Conservation (phyloP, 2,797 vertebrate genomes). For the Chelidonichthys spinosus region DNA sequence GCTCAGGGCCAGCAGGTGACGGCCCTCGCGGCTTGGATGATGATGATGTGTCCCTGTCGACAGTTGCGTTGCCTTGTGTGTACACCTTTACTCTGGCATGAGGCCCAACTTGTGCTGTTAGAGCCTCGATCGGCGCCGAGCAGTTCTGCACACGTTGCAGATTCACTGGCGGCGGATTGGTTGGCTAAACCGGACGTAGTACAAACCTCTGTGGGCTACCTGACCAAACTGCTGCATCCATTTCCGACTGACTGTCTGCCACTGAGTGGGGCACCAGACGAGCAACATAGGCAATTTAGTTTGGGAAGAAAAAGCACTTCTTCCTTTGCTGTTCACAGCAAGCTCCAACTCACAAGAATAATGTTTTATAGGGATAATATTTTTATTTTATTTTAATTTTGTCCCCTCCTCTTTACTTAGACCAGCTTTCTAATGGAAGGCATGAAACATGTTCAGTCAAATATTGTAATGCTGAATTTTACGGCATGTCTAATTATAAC, state of each 20-base stretch:
- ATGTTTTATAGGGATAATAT: neutral
- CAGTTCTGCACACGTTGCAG: conserved; percentile 5
- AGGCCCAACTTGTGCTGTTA: conserved; percentile 33
- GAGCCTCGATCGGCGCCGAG: conserved; percentile 14
- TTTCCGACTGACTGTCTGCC: conserved; percentile 35
- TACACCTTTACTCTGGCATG: conserved; percentile 23
- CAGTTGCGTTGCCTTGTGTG: conserved; percentile 39
- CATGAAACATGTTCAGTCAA: neutral
- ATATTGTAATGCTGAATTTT: neutral
- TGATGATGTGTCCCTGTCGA: conserved; percentile 46
- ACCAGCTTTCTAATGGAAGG: neutral
- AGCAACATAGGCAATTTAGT: conserved; percentile 45
- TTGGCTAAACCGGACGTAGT: conserved; percentile 30
- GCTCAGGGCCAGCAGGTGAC: conserved; percentile 39
- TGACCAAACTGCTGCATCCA: conserved; percentile 20
- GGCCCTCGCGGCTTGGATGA: conserved; percentile 37
- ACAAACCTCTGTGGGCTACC: conserved; percentile 15
- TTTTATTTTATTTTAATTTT: neutral
- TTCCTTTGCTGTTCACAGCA: too few species aligned
- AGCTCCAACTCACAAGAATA: too few species aligned
- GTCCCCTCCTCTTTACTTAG: neutral
- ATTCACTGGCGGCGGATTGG: conserved; percentile 10
- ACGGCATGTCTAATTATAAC: neutral
- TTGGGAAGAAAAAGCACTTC: conserved; percentile 3
- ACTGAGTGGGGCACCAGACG: conserved; percentile 1